A percentile compares a stretch with the other conserved stretches of the same genome.
These are phyloP conservation scores for Lordiphosa stackelbergi DNA, from an alignment of 1,140 invertebrate species.

Conservation along the genomic window DNA sequence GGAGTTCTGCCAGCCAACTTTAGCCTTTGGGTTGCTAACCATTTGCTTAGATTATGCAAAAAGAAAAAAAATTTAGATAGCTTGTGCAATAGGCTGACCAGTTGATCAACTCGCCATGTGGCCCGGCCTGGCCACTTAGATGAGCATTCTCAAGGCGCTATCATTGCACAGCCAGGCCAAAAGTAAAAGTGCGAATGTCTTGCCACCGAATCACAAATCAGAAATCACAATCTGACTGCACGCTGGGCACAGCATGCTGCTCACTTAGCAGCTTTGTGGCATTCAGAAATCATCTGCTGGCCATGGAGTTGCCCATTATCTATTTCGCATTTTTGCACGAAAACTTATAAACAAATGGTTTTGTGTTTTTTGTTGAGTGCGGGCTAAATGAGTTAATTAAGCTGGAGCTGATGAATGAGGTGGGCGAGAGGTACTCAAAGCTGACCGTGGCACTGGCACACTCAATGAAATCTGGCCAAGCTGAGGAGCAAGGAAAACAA, in stretches of 20 bases:
- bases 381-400: constrained; percentile 47
- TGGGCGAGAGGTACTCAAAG: constrained; percentile 25
- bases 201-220: constrained; percentile 27
- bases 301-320: constrained; percentile 36
- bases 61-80: background rate
- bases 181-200: constrained; percentile 56
- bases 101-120: constrained; percentile 38
- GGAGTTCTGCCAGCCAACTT: constrained; percentile 57
- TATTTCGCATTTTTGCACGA: constrained; percentile 13
- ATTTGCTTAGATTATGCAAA: constrained; percentile 54
- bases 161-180: constrained; percentile 14
- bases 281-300: constrained; percentile 42
- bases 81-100: constrained; percentile 46
- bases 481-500: constrained; percentile 1
- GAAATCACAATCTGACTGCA: constrained; percentile 19
- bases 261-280: constrained; percentile 29
- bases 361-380: constrained; percentile 13
- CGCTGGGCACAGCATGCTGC: constrained; percentile 25
- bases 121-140: constrained; percentile 11
- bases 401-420: constrained; percentile 10
- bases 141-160: constrained; percentile 36
- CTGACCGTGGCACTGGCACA: constrained; percentile 30
- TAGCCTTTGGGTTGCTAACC: constrained; percentile 65
- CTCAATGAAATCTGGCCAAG: constrained; percentile 18
- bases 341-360: constrained; percentile 6